Evolutionary conservation across 2,113 vertebrate species (phyloP), one percentile per base, ranked within the genome.

Genomic region (Isurus oxyrinchus): DNA sequence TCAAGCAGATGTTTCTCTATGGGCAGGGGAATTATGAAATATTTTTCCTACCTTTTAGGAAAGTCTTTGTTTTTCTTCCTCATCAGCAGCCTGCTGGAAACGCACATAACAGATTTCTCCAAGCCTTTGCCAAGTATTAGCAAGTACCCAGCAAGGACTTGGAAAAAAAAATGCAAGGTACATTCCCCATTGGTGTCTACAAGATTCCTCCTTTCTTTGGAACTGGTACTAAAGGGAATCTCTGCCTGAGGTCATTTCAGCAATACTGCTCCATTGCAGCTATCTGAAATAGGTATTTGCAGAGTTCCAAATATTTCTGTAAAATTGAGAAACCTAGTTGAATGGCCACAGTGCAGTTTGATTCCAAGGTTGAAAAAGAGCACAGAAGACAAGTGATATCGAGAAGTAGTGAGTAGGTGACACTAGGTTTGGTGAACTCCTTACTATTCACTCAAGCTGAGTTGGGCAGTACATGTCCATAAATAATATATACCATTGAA

Each of bases 41-140:
- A 95, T 72, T 95, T 95, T 72, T 35, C 94, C 67, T 95, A 72
- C 94, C 66, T 95, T 53, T 69, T 72, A 55, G 66, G 94, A 72
- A 95, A 72, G 69, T 55, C 23, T 95, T 91, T 59, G 88, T 31
- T 91, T 95, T 95, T 49, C 94, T 95, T 44, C 27, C 66, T 55
- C 90, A 94, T 72, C 94, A 53, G 59, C 57, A 76, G 63, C 94
- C 94, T 95, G 66, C 44, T 95, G 67, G 31, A 72, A 69, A 53
- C 21, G 27, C 27, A 53, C 94, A 95, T 53, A 72, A 59, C 44
- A 69, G 94, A 95, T 72, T 95, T 95, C 23, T 95, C 66, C 40
- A 35, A 5, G 40, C 11, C 49, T 76, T 55, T 72, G 94, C 66
- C 67, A 53, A 95, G 67, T 72, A 76, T 72, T 53, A 95, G 67